Percentiles rank a stretch among this genome's conserved stretches.
Evolutionary conservation across 1,140 invertebrate species (phyloP).

Genomic region (Diabrotica virgifera): DNA sequence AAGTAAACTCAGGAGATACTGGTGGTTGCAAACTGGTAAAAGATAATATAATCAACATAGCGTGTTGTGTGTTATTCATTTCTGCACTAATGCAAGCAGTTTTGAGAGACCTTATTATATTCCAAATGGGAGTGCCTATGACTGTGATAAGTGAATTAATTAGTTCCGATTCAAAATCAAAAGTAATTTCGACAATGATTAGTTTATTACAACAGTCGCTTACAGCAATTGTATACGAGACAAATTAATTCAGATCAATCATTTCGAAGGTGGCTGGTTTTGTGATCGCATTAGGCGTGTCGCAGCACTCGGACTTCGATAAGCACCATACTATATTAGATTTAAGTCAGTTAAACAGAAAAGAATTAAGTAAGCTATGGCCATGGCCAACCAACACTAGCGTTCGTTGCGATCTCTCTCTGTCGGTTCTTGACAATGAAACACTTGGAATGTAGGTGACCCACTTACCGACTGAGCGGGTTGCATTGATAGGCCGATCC

Average conservation of each 20-base stretch:
- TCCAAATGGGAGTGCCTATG: too few relatives aligned
- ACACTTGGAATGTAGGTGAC: conserved; percentile 17
- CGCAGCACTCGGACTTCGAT: neutral
- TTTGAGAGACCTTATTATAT: too few relatives aligned
- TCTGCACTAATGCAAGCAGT: too few relatives aligned
- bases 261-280: neutral
- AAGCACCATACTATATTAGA: neutral
- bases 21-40: too few relatives aligned
- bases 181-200: too few relatives aligned
- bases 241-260: neutral
- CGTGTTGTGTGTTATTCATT: too few relatives aligned
- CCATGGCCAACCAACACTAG: conserved; percentile 12
- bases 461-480: conserved; percentile 10
- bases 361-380: conserved; percentile 5
- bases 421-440: conserved; percentile 13
- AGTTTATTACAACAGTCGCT: too few relatives aligned
- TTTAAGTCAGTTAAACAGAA: neutral
- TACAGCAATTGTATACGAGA: too few relatives aligned
- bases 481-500: neutral
- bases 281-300: neutral
- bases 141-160: too few relatives aligned
- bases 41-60: too few relatives aligned
- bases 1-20: too few relatives aligned
- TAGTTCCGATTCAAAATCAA: too few relatives aligned
- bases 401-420: conserved; percentile 8